Percentiles rank a stretch among this genome's conserved stretches.
Evolutionary conservation across 2,888 invertebrate species (phyloP).

Genomic region (Xestobium rufovillosum): DNA sequence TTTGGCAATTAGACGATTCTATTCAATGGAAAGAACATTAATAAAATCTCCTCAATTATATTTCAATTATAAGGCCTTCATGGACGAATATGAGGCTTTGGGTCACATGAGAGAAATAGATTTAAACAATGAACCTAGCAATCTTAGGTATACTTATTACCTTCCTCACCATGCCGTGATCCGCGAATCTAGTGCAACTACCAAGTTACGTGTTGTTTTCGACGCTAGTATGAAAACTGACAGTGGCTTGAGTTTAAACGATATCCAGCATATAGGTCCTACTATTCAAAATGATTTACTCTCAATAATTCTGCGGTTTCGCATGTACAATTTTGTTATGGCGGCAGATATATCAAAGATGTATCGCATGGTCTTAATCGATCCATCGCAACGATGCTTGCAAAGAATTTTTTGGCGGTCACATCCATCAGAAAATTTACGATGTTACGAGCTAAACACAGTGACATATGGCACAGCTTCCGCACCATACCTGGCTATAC

Average conservation of each 20-base stretch:
- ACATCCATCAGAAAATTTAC: not conserved
- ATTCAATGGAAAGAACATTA: conserved; percentile 16
- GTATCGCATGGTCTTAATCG: conserved; percentile 15
- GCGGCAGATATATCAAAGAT: conserved; percentile 18
- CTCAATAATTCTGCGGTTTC: conserved; percentile 12
- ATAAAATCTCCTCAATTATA: conserved; percentile 12
- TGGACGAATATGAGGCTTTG: no score
- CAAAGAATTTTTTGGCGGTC: conserved; percentile 16
- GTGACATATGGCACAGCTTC: no score
- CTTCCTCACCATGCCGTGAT: conserved; percentile 20
- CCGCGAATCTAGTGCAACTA: conserved; percentile 14
- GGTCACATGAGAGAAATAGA: conserved; percentile 18
- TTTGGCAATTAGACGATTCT: conserved; percentile 20
- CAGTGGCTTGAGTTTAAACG: conserved; percentile 19
- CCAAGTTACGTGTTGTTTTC: no score
- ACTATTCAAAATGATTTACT: conserved; percentile 17
- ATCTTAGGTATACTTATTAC: conserved; percentile 10
- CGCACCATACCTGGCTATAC: no score
- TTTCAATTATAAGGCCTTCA: conserved; percentile 15
- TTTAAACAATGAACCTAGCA: not conserved
- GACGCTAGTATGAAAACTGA: no score
- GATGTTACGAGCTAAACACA: no score
- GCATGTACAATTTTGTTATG: conserved; percentile 11
- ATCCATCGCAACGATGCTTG: conserved; percentile 10
- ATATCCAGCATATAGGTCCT: conserved; percentile 15